Base-by-base conservation (phyloP, 2,888 invertebrate genomes). In the Amitus sp. region DNA sequence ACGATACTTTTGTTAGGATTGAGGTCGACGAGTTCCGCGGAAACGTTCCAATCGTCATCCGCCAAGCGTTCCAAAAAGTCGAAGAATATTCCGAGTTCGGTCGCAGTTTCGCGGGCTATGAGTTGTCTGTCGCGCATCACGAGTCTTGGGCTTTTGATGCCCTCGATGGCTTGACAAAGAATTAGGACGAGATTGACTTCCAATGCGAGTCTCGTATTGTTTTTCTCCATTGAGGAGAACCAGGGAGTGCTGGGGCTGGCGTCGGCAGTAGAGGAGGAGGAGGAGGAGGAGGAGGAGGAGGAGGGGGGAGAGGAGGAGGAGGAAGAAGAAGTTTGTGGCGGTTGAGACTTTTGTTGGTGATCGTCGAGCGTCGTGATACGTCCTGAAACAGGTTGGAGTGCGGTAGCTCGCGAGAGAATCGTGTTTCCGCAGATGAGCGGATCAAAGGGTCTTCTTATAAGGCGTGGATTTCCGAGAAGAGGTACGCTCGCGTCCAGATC, bases 391-490 rank as follows among this genome's bases (percentile, higher is more conserved):
- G 74, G 75, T 2, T 72, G 72, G 18, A 82, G 62, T 0, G 80
- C 75, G 0, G 82, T 81, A 6, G 80, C 76, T 19, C 79, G 65
- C 1, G 82, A 82, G 0, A 82, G 58, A 40, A 82, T 82, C 13
- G 79, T 79, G 27, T 82, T 82, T 27, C 82, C 82, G 47, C 81
- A 81, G n/a, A 82, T 82, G 0, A 82, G 62, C 0, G 82, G 81
- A 62, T 82, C 82, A 46, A 82, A 82, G 0, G 81, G 82, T 40
- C 82, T 69, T 28, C 78, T 70, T 5, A 82, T 72, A 0, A 82
- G 68, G 34, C 79, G 69, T 0, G 82, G 82, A 39, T 75, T 76
- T n/a, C 79, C 77, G 7, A 81, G 64, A 2, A 82, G 56, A 1
- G 80, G 78, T 0, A 79, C 74, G 0, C 76, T 76, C 0, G 77